Evolutionary conservation across 2,113 vertebrate genomes (phyloP).

Genomic region (Pogonocichla stellata): DNA sequence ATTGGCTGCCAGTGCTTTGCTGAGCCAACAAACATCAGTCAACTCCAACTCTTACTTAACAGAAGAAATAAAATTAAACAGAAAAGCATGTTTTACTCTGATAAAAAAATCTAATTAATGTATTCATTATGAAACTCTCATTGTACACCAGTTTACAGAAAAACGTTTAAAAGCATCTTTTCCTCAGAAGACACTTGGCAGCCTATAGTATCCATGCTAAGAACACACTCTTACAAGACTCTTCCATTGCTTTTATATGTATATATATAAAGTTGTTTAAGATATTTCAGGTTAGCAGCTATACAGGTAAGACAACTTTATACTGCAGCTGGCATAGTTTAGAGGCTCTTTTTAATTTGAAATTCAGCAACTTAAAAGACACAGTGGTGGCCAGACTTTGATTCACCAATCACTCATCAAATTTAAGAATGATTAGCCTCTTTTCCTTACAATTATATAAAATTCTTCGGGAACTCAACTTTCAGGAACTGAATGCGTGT

Average conservation of each 20-base stretch:
- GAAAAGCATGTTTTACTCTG: background rate
- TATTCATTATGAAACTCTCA: background rate
- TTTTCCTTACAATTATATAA: background rate
- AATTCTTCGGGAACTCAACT: background rate
- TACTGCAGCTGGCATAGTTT: background rate
- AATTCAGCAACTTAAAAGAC: background rate
- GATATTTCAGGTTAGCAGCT: background rate
- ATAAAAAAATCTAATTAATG: background rate
- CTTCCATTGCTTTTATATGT: background rate
- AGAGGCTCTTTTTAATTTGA: background rate
- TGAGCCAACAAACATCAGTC: background rate
- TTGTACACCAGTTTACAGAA: background rate
- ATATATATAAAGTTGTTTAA: background rate
- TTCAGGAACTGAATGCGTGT: background rate
- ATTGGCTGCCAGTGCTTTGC: background rate
- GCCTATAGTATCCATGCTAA: background rate
- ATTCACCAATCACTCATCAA: background rate
- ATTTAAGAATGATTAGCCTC: background rate
- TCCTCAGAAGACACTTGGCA: background rate
- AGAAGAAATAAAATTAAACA: background rate
- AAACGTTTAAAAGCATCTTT: background rate
- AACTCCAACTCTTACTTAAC: background rate
- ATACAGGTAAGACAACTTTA: background rate
- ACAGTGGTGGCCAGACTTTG: background rate
- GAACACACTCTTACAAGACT: background rate